phyloP scores from a whole-genome alignment of 2,888 invertebrate species.

The Carabus problematicus region DNA sequence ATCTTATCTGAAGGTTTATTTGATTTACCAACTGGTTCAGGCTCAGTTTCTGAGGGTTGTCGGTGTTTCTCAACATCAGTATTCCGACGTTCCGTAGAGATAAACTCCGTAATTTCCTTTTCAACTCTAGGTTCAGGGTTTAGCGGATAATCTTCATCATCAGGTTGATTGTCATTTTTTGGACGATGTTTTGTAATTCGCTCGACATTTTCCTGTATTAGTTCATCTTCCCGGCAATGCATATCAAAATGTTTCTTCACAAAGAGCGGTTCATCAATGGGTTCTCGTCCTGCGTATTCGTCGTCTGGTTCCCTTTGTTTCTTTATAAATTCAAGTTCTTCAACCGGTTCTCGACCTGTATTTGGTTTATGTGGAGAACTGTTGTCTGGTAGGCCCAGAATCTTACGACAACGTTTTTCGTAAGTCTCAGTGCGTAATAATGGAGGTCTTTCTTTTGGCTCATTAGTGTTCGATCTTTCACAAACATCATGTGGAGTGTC shows the following conservation, averaged over 20 bases:
- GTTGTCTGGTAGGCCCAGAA: slow-evolving; percentile 67
- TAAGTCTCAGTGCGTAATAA: slow-evolving; percentile 73
- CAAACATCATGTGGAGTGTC: slow-evolving; percentile 21
- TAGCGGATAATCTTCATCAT: slow-evolving; percentile 40
- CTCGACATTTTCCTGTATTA: slow-evolving; percentile 14
- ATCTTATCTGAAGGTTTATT: slow-evolving; percentile 22
- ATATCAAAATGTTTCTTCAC: slow-evolving; percentile 52
- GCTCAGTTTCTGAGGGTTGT: slow-evolving; percentile 1
- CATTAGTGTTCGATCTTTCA: slow-evolving; percentile 32
- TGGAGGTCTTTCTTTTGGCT: slow-evolving; percentile 64
- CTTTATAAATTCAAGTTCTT: slow-evolving; percentile 38
- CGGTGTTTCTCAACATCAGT: too few species aligned
- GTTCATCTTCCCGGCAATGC: slow-evolving; percentile 50
- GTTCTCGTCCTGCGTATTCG: slow-evolving; percentile 46
- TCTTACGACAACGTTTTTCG: slow-evolving; percentile 74
- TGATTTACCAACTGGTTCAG: slow-evolving; percentile 44
- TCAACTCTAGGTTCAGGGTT: slow-evolving; percentile 27
- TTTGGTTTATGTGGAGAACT: too few species aligned
- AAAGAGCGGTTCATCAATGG: slow-evolving; percentile 54
- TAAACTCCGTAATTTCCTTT: slow-evolving; percentile 1
- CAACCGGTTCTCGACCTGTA: slow-evolving; percentile 46
- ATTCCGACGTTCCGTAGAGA: background rate
- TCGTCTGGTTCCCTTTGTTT: slow-evolving; percentile 14
- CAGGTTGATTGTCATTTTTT: slow-evolving; percentile 32
- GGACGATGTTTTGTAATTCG: slow-evolving; percentile 12